A percentile compares a stretch with the other conserved stretches of the same genome.
Evolutionary conservation across 2,797 vertebrate genomes (phyloP).

Genomic region (Mormyrops boulengeri): DNA sequence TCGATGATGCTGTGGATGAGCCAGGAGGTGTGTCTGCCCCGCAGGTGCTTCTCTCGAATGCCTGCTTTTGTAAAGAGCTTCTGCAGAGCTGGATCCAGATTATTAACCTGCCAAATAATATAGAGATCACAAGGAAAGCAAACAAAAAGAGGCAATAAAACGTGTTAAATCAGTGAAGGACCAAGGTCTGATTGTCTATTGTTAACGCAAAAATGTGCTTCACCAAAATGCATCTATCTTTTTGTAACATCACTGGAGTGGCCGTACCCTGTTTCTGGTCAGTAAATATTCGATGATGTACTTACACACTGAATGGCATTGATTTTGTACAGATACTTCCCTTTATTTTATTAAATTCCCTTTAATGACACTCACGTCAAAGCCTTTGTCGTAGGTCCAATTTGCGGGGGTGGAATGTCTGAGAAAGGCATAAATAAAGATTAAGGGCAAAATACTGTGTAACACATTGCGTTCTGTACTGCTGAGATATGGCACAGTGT

Average conservation of each 20-base stretch:
- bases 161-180: not conserved
- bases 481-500: not conserved
- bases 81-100: slow-evolving; percentile 11
- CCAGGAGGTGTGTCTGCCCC: not conserved
- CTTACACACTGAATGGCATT: not conserved
- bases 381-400: not conserved
- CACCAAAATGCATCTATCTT: not conserved
- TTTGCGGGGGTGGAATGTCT: not conserved
- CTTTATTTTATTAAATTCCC: too few species aligned
- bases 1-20: not conserved
- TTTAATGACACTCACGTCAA: slow-evolving; percentile 9
- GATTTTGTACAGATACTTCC: not conserved
- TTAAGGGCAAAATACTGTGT: not conserved
- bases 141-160: not conserved
- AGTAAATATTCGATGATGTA: not conserved
- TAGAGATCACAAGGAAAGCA: not conserved
- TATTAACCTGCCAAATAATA: not conserved
- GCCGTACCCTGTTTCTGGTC: not conserved
- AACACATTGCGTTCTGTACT: not conserved
- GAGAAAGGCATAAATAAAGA: not conserved
- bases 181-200: not conserved
- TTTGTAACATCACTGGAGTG: not conserved
- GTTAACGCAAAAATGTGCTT: not conserved
- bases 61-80: not conserved
- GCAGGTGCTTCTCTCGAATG: not conserved